A percentile compares a stretch with the other conserved stretches of the same genome.
Conservation (phyloP, 2,888 invertebrate genomes). For the Sphaerolaimus hirsutus region DNA sequence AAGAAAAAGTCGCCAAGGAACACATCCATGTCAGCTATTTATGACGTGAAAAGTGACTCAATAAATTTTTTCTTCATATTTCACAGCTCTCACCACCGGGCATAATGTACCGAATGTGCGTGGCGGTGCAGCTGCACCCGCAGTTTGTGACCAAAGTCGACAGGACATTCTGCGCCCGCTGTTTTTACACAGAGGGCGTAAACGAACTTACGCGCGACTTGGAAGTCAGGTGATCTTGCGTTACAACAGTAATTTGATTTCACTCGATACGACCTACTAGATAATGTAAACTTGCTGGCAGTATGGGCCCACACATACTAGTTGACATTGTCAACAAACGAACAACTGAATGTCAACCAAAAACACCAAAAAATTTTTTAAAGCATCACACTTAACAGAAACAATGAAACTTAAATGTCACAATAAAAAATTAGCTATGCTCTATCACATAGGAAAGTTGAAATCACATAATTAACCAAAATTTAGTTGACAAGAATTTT, state of each 20-base stretch:
- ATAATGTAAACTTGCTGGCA: neutral
- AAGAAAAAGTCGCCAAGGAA: neutral
- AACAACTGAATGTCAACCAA: too few species aligned
- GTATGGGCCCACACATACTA: neutral
- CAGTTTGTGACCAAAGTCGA: slow-evolving; percentile 23
- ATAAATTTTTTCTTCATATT: neutral
- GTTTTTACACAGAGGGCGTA: slow-evolving; percentile 18
- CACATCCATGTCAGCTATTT: too few species aligned
- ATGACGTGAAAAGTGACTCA: neutral
- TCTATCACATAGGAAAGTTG: too few species aligned
- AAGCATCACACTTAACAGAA: too few species aligned
- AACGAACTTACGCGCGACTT: neutral
- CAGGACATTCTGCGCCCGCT: slow-evolving; percentile 22
- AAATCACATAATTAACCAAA: too few species aligned
- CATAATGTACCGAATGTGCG: slow-evolving; percentile 17
- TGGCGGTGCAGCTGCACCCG: slow-evolving; percentile 21
- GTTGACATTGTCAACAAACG: too few species aligned
- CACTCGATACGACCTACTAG: neutral
- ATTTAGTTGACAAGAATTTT: too few species aligned
- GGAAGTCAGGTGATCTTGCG: neutral
- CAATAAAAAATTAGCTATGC: too few species aligned
- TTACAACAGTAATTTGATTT: neutral
- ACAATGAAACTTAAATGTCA: too few species aligned
- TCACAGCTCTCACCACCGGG: slow-evolving; percentile 16
- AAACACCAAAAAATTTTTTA: too few species aligned